Base-by-base conservation (phyloP, 1,140 invertebrate genomes). In the Procambarus clarkii region DNA sequence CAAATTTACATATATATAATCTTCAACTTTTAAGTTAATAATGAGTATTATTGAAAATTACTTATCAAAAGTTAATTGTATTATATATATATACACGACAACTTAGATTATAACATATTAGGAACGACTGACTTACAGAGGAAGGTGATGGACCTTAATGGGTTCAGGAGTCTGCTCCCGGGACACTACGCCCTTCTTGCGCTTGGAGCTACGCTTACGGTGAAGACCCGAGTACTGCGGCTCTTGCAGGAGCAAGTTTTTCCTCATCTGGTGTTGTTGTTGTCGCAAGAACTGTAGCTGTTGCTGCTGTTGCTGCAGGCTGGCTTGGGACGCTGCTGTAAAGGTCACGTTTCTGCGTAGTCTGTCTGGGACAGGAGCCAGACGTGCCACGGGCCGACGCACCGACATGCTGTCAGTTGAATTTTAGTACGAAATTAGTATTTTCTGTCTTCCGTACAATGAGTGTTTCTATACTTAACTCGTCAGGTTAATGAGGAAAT, bases 271-370 rank as follows among this genome's bases (percentile, higher is more conserved):
- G 24, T 82, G 79, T n/a, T 79, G 76, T 13, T 89, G 64, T 13
- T 85, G 83, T 15, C 60, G 60, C 18, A 64, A 18, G 21, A 58
- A n/a, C 58, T 48, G 83, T 54, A 44, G 44, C 44, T 48, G 69
- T 64, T 71, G 58, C 45, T 50, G 64, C 45, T 81, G 58, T 13
- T 54, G 87, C 34, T 82, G 87, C 71, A 80, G 9, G 18, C 79
- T 82, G 18, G n/a, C 79, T 13, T 79, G 87, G n/a, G 64, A 83
- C n/a, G 87, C 79, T n/a, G 60, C 64, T 34, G 87, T 34, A 45
- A 74, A 89, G 69, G 87, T 82, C 18, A 89, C 46, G 34, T 89
- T 89, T 76, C 87, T 89, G 24, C 79, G 79, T 9, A 89, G 87
- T 76, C 87, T 48, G n/a, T 89, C 44, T 34, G 71, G 44, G 44